Evolutionary conservation across 2,888 invertebrate genomes (phyloP).

Genomic region (Tricholauxania praeusta): DNA sequence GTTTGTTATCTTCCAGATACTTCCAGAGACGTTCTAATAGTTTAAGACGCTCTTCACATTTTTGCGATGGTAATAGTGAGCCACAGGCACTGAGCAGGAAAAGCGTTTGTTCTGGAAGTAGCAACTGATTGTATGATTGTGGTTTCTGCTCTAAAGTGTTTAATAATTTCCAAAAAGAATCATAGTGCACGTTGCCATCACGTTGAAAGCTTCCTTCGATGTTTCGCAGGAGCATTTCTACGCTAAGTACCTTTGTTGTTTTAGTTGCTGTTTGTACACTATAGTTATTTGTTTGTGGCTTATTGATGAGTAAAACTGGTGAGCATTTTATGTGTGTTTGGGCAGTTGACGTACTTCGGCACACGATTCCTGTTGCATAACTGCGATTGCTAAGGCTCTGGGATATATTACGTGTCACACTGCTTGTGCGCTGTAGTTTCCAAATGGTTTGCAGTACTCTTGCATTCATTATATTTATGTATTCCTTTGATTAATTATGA

Average conservation of each 20-base stretch:
- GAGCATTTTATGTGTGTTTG: neutral
- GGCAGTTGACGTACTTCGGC: neutral
- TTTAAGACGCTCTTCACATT: conserved; percentile 67
- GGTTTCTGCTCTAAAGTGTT: conserved; percentile 47
- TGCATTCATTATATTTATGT: conserved; percentile 39
- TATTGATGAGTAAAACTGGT: neutral
- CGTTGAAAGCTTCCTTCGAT: conserved; percentile 53
- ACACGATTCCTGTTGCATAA: conserved; percentile 35
- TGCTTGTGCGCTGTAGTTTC: conserved; percentile 32
- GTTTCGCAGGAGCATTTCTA: conserved; percentile 49
- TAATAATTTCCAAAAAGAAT: conserved; percentile 53
- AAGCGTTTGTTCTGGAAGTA: conserved; percentile 52
- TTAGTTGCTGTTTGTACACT: neutral
- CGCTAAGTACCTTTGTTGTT: conserved; percentile 24
- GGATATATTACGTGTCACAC: neutral
- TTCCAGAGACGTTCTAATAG: conserved; percentile 72
- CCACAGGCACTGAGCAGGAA: conserved; percentile 71
- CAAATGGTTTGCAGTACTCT: conserved; percentile 40
- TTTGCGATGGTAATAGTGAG: conserved; percentile 70
- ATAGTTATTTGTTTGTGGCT: neutral
- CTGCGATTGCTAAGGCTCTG: neutral
- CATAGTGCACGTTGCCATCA: conserved; percentile 50
- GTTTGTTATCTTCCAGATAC: conserved; percentile 64
- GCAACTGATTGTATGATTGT: conserved; percentile 35
- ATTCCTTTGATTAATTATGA: neutral